Conservation (phyloP, 2,797 vertebrate species). For the Eidolon dupreanum region DNA sequence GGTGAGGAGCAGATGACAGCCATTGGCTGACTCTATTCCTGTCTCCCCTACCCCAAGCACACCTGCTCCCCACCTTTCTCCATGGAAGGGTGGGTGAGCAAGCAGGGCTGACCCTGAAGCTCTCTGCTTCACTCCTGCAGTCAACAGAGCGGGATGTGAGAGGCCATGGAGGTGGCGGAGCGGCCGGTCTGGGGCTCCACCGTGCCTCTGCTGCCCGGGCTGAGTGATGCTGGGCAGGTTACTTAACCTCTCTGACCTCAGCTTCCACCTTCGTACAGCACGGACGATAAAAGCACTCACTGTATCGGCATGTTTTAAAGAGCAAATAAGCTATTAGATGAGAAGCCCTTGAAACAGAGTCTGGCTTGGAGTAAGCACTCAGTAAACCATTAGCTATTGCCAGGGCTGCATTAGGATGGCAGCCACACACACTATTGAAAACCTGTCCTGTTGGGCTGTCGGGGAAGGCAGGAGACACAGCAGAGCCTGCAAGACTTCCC, state of each 20-base stretch:
- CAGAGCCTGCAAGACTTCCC: not conserved
- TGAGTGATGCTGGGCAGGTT: not conserved
- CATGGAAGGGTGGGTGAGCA: fast-evolving
- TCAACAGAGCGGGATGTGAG: not conserved
- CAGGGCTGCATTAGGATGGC: not conserved
- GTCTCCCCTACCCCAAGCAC: not conserved
- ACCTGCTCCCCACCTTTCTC: not conserved
- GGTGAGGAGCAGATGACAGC: constrained; percentile 31
- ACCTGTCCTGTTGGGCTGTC: not conserved
- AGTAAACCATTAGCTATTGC: fast-evolving
- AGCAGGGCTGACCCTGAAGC: not conserved
- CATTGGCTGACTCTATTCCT: not conserved
- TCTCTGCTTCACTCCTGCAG: not conserved
- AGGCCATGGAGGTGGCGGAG: not conserved
- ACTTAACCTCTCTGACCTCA: not conserved
- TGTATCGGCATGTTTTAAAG: not conserved
- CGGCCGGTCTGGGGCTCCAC: not conserved
- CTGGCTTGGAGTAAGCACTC: not conserved
- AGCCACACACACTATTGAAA: not conserved
- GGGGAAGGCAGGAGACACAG: not conserved
- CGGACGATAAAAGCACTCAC: not conserved
- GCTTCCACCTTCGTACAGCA: not conserved
- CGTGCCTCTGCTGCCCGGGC: not conserved
- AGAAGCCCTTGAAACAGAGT: not conserved
- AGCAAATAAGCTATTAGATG: not conserved